Percentiles rank a stretch among this genome's conserved stretches.
These are phyloP conservation scores for Agrochola lota DNA, from an alignment of 2,888 invertebrate species.

Conservation along the genomic window DNA sequence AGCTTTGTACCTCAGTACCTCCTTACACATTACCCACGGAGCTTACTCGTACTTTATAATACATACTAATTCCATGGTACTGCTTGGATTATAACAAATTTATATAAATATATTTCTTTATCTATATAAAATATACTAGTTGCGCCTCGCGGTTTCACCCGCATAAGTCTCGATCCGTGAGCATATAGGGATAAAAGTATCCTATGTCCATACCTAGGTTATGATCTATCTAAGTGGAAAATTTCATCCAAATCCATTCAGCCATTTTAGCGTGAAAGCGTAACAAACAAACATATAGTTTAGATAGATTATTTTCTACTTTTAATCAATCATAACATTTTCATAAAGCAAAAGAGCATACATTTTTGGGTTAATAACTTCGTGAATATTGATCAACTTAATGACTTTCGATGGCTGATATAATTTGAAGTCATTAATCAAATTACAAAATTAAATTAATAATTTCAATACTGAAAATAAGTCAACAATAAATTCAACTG, in stretches of 20 bases:
- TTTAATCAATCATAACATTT: constrained; percentile 5
- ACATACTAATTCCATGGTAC: neutral
- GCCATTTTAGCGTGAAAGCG: no score
- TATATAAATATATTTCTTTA: no score
- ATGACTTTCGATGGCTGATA: neutral
- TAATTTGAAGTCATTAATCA: constrained; percentile 39
- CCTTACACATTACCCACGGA: no score
- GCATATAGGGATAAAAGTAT: no score
- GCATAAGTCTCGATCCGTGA: no score
- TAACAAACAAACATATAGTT: no score
- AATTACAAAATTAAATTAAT: constrained; percentile 18
- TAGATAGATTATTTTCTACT: neutral
- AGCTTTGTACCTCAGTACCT: no score
- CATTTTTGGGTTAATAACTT: neutral
- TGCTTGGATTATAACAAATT: neutral
- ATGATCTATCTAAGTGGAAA: no score
- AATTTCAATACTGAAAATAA: constrained; percentile 14
- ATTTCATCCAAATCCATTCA: no score
- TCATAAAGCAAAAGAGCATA: neutral
- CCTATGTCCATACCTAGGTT: no score
- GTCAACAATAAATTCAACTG: constrained; percentile 30
- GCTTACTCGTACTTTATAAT: neutral
- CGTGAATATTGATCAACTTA: neutral
- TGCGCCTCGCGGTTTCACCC: no score
- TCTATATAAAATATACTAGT: neutral